Percentiles rank a stretch among this genome's conserved stretches.
Conservation (phyloP, 2,888 invertebrate genomes). For the Hedychridium roseum region DNA sequence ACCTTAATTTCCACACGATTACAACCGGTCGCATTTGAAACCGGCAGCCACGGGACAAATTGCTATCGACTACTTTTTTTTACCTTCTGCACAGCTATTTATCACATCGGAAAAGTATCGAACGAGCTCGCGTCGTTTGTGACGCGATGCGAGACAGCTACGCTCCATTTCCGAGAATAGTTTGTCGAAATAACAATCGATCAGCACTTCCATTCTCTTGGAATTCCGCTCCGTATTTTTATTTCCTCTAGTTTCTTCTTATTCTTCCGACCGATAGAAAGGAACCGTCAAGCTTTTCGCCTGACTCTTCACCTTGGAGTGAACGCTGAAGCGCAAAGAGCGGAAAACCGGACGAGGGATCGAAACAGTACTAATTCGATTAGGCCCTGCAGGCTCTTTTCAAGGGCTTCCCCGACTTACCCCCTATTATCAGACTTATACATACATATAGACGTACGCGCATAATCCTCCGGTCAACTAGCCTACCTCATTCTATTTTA, state of each 20-base stretch:
- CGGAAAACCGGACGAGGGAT: slow-evolving; percentile 25
- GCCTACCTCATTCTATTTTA: too few species aligned
- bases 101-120: slow-evolving; percentile 83
- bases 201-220: slow-evolving; percentile 76
- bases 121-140: slow-evolving; percentile 76
- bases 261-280: background rate
- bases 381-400: slow-evolving; percentile 42
- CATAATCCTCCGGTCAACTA: too few species aligned
- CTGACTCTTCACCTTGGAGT: slow-evolving; percentile 34
- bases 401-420: slow-evolving; percentile 45
- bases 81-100: slow-evolving; percentile 74
- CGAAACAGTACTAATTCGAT: slow-evolving; percentile 48
- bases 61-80: too few species aligned
- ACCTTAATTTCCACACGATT: too few species aligned
- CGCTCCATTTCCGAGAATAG: slow-evolving; percentile 77
- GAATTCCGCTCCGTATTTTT: background rate
- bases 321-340: slow-evolving; percentile 19
- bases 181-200: slow-evolving; percentile 82
- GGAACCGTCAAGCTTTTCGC: slow-evolving; percentile 11
- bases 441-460: too few species aligned
- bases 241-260: background rate
- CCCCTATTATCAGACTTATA: too few species aligned
- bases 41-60: too few species aligned
- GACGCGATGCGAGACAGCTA: slow-evolving; percentile 75
- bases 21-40: too few species aligned